A percentile compares a stretch with the other conserved stretches of the same genome.
phyloP scores from a whole-genome alignment of 2,888 invertebrate genomes.

The Pyrgus malvae region DNA sequence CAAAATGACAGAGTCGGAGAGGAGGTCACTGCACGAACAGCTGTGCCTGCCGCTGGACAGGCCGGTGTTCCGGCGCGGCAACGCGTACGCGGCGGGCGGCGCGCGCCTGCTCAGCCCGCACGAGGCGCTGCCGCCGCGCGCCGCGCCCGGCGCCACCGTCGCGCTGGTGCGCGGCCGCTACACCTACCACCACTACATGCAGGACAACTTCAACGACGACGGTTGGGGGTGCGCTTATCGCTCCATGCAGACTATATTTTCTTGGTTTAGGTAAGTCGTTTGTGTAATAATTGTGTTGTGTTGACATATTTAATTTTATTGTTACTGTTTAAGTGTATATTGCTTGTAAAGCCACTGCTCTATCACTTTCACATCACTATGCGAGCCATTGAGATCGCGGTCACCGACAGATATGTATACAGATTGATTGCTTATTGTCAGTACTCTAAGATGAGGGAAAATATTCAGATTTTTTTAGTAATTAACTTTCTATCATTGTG shows the following conservation, averaged over 20 bases:
- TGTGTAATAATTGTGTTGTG: too few species aligned
- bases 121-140: slow-evolving; percentile 74
- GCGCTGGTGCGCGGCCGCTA: slow-evolving; percentile 91
- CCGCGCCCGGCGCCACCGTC: slow-evolving; percentile 49
- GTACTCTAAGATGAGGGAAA: too few species aligned
- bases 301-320: too few species aligned
- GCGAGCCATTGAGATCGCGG: too few species aligned
- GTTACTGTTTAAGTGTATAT: too few species aligned
- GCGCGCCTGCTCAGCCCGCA: slow-evolving; percentile 88
- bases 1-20: slow-evolving; percentile 85
- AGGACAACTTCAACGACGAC: slow-evolving; percentile 95
- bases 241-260: slow-evolving; percentile 67
- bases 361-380: too few species aligned
- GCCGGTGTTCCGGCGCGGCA: slow-evolving; percentile 89
- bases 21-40: slow-evolving; percentile 86
- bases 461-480: too few species aligned
- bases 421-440: too few species aligned
- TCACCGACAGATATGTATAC: too few species aligned
- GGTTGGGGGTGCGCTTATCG: slow-evolving; percentile 99
- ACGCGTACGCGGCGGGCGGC: slow-evolving; percentile 82
- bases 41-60: slow-evolving; percentile 85
- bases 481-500: too few species aligned
- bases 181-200: slow-evolving; percentile 98
- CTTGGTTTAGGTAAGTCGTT: neutral
- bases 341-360: too few species aligned